A percentile compares a stretch with the other conserved stretches of the same genome.
Evolutionary conservation across 2,888 invertebrate species (phyloP).

Genomic region (Nemotelus pantherinus): DNA sequence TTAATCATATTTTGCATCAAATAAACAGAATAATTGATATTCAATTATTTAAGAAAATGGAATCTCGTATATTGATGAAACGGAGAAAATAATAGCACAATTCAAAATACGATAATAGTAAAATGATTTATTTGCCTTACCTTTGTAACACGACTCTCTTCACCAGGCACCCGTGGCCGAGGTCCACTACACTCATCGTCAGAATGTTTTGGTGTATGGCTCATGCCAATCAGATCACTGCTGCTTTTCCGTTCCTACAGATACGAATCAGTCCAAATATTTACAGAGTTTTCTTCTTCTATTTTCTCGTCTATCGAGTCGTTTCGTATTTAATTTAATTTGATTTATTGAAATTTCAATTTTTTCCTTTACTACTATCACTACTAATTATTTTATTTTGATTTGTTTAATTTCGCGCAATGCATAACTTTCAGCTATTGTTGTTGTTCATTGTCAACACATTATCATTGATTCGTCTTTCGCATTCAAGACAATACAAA

Average conservation of each 20-base stretch:
- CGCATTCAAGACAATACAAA: no score
- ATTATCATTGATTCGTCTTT: not conserved
- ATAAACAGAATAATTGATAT: no score
- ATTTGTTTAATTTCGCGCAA: conserved; percentile 1
- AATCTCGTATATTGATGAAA: no score
- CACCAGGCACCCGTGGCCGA: conserved; percentile 86
- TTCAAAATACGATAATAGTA: no score
- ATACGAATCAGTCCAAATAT: no score
- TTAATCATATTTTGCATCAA: no score
- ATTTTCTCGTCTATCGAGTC: not conserved
- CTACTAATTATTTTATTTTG: not conserved
- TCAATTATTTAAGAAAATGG: no score
- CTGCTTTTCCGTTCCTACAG: not conserved
- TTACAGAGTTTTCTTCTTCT: not conserved
- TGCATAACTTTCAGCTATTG: conserved; percentile 1
- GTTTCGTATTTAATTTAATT: conserved; percentile 1
- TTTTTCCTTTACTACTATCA: conserved; percentile 6
- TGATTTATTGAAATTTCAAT: conserved; percentile 9
- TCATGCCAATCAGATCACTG: conserved; percentile 60
- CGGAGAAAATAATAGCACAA: no score
- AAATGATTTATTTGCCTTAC: conserved; percentile 51
- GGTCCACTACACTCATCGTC: conserved; percentile 69
- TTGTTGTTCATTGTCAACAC: conserved; percentile 25
- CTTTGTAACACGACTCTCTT: conserved; percentile 66
- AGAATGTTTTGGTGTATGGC: conserved; percentile 63